phyloP scores from a whole-genome alignment of 2,888 invertebrate genomes.

The Unio delphinus region DNA sequence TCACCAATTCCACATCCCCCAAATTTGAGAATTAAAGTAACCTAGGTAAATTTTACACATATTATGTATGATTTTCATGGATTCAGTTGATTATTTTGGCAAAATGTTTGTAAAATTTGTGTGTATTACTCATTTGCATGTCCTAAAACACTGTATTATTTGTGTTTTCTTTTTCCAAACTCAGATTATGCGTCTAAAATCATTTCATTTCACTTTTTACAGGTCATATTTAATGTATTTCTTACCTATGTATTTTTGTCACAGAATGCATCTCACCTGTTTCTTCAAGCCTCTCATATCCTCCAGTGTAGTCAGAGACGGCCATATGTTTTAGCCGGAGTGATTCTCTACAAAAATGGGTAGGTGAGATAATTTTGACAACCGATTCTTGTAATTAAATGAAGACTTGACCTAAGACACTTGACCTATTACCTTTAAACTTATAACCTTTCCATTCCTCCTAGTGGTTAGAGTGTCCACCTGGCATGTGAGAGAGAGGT shows the following conservation, averaged over 20 bases:
- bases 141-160: background rate
- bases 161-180: background rate
- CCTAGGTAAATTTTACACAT: too few relatives aligned
- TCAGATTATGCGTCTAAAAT: too few relatives aligned
- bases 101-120: background rate
- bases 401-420: too few relatives aligned
- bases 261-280: slow-evolving; percentile 89
- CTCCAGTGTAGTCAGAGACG: slow-evolving; percentile 87
- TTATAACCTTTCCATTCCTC: too few relatives aligned
- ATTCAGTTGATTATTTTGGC: background rate
- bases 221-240: too few relatives aligned
- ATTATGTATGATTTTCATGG: too few relatives aligned
- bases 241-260: slow-evolving; percentile 33
- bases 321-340: slow-evolving; percentile 86
- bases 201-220: too few relatives aligned
- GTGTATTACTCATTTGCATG: background rate
- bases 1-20: too few relatives aligned
- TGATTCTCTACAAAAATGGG: slow-evolving; percentile 91
- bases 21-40: too few relatives aligned
- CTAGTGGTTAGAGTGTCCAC: too few relatives aligned
- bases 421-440: too few relatives aligned
- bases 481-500: too few relatives aligned
- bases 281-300: slow-evolving; percentile 88
- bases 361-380: slow-evolving; percentile 72
- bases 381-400: background rate